These are phyloP conservation scores for Chiroxiphia lanceolata DNA, from an alignment of 2,797 vertebrate species.

Conservation along the genomic window DNA sequence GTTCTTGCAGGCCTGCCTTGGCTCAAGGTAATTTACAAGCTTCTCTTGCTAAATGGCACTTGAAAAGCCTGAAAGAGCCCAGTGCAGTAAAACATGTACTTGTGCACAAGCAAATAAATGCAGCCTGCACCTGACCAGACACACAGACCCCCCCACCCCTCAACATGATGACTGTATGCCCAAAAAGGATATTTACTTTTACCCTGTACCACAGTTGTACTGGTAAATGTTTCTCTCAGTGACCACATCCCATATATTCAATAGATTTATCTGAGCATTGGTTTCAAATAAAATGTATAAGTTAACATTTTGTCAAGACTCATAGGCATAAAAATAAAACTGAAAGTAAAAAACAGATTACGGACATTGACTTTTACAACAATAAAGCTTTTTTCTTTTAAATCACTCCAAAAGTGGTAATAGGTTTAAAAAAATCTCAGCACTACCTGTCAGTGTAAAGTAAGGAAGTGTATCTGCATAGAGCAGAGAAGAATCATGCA, in stretches of 20 bases:
- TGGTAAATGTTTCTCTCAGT: neutral
- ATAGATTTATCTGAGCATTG: neutral
- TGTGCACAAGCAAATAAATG: neutral
- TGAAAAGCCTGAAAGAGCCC: neutral
- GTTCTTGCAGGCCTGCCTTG: neutral
- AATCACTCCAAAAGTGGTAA: constrained; percentile 1
- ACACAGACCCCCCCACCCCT: neutral
- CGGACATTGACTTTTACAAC: neutral
- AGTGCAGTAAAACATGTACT: neutral
- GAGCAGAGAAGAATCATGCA: neutral
- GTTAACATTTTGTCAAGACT: neutral
- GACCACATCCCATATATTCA: neutral
- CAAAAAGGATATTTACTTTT: neutral
- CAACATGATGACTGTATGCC: neutral
- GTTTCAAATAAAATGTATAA: neutral
- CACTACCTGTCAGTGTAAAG: neutral
- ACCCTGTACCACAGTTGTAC: neutral
- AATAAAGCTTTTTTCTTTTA: constrained; percentile 20
- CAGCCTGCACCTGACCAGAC: neutral
- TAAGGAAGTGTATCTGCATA: neutral
- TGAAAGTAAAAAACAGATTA: neutral
- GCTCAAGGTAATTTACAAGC: neutral
- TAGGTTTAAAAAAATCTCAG: neutral
- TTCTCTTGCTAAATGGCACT: neutral
- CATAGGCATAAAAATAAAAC: neutral